Percentiles rank a stretch among this genome's conserved stretches.
Evolutionary conservation across 2,888 invertebrate genomes (phyloP).

Genomic region (Trachelus stipa): DNA sequence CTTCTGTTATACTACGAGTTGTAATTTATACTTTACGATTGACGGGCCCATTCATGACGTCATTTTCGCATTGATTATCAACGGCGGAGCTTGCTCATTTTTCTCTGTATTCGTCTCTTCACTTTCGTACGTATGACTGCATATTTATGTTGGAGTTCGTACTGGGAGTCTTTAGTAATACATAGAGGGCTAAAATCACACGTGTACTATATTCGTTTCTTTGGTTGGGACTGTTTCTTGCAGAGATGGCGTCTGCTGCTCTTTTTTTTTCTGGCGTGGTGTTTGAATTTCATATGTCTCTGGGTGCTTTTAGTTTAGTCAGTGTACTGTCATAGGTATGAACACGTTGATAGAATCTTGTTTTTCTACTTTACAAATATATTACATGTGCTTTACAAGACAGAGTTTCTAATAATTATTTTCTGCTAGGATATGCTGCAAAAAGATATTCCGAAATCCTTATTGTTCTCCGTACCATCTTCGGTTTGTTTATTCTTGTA

Average conservation of each 20-base stretch:
- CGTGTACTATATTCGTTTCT: neutral
- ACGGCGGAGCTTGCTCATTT: neutral
- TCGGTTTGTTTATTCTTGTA: constrained; percentile 74
- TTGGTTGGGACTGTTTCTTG: neutral
- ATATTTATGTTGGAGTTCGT: neutral
- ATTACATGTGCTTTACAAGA: neutral
- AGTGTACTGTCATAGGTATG: neutral
- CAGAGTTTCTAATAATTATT: neutral
- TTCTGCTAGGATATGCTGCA: constrained; percentile 8
- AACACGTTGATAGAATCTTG: neutral
- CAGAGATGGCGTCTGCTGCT: neutral
- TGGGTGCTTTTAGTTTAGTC: neutral
- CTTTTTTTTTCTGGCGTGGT: neutral
- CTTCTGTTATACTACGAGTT: neutral
- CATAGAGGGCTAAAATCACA: neutral
- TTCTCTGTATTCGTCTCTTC: neutral
- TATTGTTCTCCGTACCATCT: constrained; percentile 52
- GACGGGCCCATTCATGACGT: neutral
- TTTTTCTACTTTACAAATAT: neutral
- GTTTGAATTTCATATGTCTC: neutral
- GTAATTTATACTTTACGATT: neutral
- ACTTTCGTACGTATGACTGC: neutral
- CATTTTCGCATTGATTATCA: neutral
- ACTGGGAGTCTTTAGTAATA: neutral
- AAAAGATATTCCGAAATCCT: constrained; percentile 28